phyloP scores from a whole-genome alignment of 1,140 invertebrate species.

The Lasioglossum baleicum region DNA sequence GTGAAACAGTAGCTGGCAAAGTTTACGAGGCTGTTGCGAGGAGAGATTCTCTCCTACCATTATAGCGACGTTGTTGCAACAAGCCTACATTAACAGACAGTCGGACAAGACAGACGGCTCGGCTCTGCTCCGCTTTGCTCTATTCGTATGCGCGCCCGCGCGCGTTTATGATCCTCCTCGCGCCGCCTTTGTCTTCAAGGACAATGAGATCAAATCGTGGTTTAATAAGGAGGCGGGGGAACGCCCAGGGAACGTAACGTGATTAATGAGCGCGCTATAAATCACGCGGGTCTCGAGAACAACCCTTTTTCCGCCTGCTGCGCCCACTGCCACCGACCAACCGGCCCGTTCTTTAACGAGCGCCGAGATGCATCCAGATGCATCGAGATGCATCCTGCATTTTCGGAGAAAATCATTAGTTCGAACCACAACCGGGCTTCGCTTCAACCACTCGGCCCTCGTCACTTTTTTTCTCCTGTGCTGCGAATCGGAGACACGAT shows the following conservation, averaged over 20 bases:
- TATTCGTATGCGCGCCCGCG: background rate
- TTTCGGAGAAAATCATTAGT: slow-evolving; percentile 47
- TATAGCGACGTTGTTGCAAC: slow-evolving; percentile 35
- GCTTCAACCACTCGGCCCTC: background rate
- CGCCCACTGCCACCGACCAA: slow-evolving; percentile 16
- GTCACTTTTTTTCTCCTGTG: too few relatives aligned
- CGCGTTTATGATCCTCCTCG: slow-evolving; percentile 18
- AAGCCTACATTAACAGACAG: slow-evolving; percentile 34
- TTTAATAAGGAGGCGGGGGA: slow-evolving; percentile 57
- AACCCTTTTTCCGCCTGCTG: slow-evolving; percentile 47
- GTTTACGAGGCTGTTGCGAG: slow-evolving; percentile 50
- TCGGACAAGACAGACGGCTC: slow-evolving; percentile 10
- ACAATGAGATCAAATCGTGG: slow-evolving; percentile 61
- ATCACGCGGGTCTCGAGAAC: slow-evolving; percentile 49
- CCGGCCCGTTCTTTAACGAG: slow-evolving; percentile 28
- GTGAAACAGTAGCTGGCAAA: slow-evolving; percentile 36
- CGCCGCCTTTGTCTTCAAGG: slow-evolving; percentile 50
- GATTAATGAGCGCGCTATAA: slow-evolving; percentile 63
- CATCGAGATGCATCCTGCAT: background rate
- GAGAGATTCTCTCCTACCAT: slow-evolving; percentile 33
- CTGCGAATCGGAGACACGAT: too few relatives aligned
- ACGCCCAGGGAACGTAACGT: slow-evolving; percentile 41
- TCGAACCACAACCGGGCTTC: background rate
- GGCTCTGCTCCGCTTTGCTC: background rate
- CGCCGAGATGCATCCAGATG: background rate